Base-by-base conservation (phyloP, 2,797 vertebrate species). In the Megalops cyprinoides region DNA sequence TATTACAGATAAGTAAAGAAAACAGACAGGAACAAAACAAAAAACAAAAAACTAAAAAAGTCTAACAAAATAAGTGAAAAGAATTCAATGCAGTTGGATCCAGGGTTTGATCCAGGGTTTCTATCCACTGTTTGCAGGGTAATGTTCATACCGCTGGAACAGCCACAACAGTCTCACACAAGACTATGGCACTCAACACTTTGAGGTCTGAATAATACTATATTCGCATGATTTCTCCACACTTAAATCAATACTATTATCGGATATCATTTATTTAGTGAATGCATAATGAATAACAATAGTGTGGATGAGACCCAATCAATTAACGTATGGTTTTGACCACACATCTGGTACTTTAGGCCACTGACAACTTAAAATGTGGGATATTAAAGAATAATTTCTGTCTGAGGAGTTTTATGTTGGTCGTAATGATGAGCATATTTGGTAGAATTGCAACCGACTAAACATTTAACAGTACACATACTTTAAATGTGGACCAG, bases 121-220 rank as follows among this genome's bases (percentile, higher is more conserved):
- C n/a, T 10, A 10, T 18, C 39, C 56, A 62, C 55, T 60, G 37
- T 44, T 44, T 28, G 42, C 3, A 42, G 23, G 55, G 14, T 55
- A 7, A 53, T 28, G 15, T 2, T 75, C 25, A 37, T 23, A 55
- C 3, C 44, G 58, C 37, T 37, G n/a, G 60, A n/a, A 20, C 23
- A 78, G 18, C 44, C 31, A 60, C 56, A 78, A 12, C 48, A 53
- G 51, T 76, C 48, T 55, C 55, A 25, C 31, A 76, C 74, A 76
- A 48, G 49, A 28, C 34, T 55, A 76, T 76, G 74, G 74, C 74
- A 76, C 74, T 76, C 48, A 76, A 76, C 76, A 78, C 76, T 44
- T 48, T 5, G 39, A 62, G 76, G 56, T 62, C 44, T 55, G 55
- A 10, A 42, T 60, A 78, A 77, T 78, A 78, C 76, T 25, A 60